These are phyloP conservation scores for Acrocephalus scirpaceus DNA, from an alignment of 2,797 vertebrate genomes.

Conservation along the genomic window DNA sequence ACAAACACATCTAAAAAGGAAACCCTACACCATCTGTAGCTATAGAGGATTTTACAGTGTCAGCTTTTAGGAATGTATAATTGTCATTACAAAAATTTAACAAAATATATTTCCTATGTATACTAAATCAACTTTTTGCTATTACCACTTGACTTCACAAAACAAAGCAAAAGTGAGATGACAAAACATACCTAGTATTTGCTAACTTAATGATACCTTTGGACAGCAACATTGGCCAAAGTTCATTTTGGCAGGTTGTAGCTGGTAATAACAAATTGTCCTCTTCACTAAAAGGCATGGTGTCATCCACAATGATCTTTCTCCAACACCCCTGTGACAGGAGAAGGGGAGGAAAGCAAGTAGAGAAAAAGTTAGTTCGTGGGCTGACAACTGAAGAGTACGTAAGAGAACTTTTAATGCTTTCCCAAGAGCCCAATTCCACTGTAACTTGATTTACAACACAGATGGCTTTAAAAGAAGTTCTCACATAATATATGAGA, in stretches of 20 bases:
- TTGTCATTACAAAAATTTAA: not conserved
- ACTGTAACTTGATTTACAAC: not conserved
- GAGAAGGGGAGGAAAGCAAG: not conserved
- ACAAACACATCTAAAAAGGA: not conserved
- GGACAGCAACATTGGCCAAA: constrained; percentile 94
- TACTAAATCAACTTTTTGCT: not conserved
- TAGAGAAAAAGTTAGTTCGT: not conserved
- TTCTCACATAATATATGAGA: not conserved
- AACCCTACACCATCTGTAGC: not conserved
- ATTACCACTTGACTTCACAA: not conserved
- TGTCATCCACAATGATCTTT: constrained; percentile 90
- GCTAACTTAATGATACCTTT: constrained; percentile 94
- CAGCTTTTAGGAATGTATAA: not conserved
- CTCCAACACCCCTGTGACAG: constrained; percentile 89
- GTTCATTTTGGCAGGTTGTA: constrained; percentile 82
- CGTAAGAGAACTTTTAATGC: not conserved
- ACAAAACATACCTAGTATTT: constrained; percentile 85
- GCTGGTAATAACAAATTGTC: constrained; percentile 88
- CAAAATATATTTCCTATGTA: not conserved
- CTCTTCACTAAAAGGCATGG: constrained; percentile 88
- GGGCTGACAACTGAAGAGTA: not conserved
- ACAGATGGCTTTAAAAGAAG: constrained; percentile 32
- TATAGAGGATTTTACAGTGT: not conserved
- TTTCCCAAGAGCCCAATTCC: not conserved
- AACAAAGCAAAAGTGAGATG: not conserved